Conservation (phyloP, 92 coral and sea anemone genomes). For the Umimayanthus kanabou region DNA sequence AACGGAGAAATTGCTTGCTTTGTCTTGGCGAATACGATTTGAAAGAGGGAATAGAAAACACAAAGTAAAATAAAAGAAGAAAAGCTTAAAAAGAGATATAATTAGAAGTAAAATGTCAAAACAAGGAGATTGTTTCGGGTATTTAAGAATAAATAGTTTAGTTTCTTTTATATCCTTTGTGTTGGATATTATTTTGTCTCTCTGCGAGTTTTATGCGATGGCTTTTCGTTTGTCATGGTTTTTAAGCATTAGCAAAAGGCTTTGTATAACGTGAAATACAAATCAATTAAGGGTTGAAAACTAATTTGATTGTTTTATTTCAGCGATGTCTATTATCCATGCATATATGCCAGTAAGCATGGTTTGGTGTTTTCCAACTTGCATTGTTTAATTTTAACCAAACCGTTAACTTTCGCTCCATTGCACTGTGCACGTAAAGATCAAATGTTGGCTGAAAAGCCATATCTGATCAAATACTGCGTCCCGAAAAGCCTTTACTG, state of each 20-base stretch:
- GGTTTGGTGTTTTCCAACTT: not conserved
- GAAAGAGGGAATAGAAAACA: not conserved
- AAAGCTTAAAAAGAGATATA: not conserved
- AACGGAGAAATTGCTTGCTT: slow-evolving; percentile 21
- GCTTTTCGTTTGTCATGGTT: slow-evolving; percentile 25
- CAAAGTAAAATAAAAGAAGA: slow-evolving; percentile 30
- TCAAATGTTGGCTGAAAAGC: not conserved
- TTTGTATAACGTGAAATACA: slow-evolving; percentile 17
- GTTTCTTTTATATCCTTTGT: slow-evolving; percentile 19
- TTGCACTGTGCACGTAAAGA: not conserved
- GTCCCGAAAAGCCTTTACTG: not conserved
- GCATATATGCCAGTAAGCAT: not conserved
- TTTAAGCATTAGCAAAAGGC: slow-evolving; percentile 11
- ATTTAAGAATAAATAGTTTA: slow-evolving; percentile 14
- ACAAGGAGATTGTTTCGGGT: not conserved
- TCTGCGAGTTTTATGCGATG: slow-evolving; percentile 21
- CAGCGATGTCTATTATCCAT: not conserved
- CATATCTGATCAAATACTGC: not conserved
- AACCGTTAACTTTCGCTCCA: slow-evolving; percentile 2
- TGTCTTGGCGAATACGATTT: slow-evolving; percentile 13
- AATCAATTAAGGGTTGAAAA: slow-evolving; percentile 1
- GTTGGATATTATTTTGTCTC: slow-evolving; percentile 2
- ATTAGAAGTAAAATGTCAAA: slow-evolving; percentile 2
- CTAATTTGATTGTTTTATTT: slow-evolving; percentile 36
- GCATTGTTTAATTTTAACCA: not conserved